These are phyloP conservation scores for Synergus gifuensis DNA, from an alignment of 2,888 invertebrate species.

Conservation along the genomic window DNA sequence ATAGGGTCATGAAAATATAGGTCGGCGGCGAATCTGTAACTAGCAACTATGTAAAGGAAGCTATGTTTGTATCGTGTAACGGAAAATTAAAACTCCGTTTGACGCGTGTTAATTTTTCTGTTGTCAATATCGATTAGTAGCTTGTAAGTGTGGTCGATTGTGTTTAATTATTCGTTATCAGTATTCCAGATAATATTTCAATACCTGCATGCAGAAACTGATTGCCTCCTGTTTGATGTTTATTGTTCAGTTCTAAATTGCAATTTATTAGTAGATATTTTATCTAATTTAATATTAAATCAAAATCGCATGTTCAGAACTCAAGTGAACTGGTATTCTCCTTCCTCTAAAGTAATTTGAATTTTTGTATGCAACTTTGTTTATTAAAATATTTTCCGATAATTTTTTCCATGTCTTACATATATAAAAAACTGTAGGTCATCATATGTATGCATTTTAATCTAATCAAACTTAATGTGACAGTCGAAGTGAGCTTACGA, in stretches of 20 bases:
- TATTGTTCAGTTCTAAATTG: not conserved
- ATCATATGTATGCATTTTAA: too few species aligned
- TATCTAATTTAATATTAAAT: not conserved
- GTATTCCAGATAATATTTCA: conserved; percentile 13
- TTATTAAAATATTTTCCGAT: too few species aligned
- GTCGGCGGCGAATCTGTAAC: not conserved
- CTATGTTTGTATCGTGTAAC: not conserved
- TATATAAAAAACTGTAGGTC: too few species aligned
- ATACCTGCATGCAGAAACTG: not conserved
- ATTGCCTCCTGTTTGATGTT: not conserved
- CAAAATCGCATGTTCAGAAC: not conserved
- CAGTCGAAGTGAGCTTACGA: too few species aligned
- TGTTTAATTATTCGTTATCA: conserved; percentile 11
- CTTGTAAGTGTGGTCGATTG: not conserved
- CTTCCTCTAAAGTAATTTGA: not conserved
- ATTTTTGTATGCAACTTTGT: not conserved
- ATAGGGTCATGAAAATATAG: not conserved
- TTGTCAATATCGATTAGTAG: not conserved
- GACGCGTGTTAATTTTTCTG: not conserved
- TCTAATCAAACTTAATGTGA: too few species aligned
- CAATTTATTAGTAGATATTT: not conserved
- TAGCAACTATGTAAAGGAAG: not conserved
- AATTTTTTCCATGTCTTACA: too few species aligned
- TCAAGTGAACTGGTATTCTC: not conserved
- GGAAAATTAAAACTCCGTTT: not conserved